Conservation (phyloP, 2,797 vertebrate species). For the Tapirus indicus region DNA sequence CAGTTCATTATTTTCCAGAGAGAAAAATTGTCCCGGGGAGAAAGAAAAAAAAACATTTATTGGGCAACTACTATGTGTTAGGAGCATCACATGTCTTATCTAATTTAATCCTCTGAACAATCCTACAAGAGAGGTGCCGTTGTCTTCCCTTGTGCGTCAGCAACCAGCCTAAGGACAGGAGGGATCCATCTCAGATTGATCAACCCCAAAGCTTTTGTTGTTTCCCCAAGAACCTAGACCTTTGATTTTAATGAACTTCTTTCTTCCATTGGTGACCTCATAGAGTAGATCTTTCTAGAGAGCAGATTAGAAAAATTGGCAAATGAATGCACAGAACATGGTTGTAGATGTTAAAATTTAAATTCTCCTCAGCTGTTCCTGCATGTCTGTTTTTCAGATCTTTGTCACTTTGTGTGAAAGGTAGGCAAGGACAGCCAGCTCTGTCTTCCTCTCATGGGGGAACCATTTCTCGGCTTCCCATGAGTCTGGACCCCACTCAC, state of each 20-base stretch:
- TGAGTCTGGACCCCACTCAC: fast-evolving
- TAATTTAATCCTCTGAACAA: not conserved
- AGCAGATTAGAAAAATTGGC: no score
- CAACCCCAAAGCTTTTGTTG: no score
- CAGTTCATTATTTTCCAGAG: not conserved
- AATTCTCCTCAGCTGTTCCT: not conserved
- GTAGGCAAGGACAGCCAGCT: fast-evolving
- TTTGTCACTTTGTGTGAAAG: not conserved
- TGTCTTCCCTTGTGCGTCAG: not conserved
- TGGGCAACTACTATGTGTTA: fast-evolving
- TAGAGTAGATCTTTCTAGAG: not conserved
- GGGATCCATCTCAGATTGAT: fast-evolving
- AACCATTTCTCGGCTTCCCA: fast-evolving
- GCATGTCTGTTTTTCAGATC: not conserved
- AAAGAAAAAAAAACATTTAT: fast-evolving
- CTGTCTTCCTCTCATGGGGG: not conserved
- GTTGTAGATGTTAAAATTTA: not conserved
- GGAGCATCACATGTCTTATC: fast-evolving
- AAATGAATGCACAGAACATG: not conserved
- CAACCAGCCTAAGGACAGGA: no score
- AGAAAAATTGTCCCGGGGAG: not conserved
- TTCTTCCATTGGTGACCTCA: no score
- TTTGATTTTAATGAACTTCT: not conserved
- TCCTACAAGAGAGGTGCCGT: fast-evolving
- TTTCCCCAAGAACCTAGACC: fast-evolving